A percentile compares a stretch with the other conserved stretches of the same genome.
These are phyloP conservation scores for Bubalus kerabau DNA, from an alignment of 2,113 vertebrate species.

Conservation along the genomic window DNA sequence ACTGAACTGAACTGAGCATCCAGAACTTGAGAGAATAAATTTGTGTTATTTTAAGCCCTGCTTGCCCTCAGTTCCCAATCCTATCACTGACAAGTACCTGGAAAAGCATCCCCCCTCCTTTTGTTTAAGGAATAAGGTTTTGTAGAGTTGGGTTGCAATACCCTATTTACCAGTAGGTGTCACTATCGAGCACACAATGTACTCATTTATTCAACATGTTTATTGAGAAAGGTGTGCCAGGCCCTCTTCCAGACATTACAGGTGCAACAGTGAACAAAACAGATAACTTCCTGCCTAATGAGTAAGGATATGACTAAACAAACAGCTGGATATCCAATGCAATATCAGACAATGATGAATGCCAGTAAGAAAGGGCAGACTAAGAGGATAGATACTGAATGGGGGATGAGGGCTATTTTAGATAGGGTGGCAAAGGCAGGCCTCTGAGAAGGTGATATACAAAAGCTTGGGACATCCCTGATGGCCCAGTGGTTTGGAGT, in stretches of 20 bases:
- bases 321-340: neutral
- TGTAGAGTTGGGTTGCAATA: slow-evolving; percentile 48
- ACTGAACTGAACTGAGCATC: neutral
- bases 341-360: neutral
- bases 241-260: neutral
- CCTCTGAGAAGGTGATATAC: neutral
- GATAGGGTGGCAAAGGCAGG: neutral
- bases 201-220: neutral
- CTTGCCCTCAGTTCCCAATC: neutral
- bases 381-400: neutral
- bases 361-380: neutral
- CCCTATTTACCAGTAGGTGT: slow-evolving; percentile 27
- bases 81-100: neutral
- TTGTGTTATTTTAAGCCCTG: neutral
- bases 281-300: neutral
- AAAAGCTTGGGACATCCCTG: neutral
- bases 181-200: neutral
- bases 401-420: neutral
- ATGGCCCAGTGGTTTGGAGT: neutral
- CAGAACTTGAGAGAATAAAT: neutral
- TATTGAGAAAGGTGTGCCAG: neutral
- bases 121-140: neutral
- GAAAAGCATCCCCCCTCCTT: neutral
- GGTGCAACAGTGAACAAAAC: neutral
- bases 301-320: neutral